Conservation (phyloP, 1,140 invertebrate genomes). For the Anastatus disparis region DNA sequence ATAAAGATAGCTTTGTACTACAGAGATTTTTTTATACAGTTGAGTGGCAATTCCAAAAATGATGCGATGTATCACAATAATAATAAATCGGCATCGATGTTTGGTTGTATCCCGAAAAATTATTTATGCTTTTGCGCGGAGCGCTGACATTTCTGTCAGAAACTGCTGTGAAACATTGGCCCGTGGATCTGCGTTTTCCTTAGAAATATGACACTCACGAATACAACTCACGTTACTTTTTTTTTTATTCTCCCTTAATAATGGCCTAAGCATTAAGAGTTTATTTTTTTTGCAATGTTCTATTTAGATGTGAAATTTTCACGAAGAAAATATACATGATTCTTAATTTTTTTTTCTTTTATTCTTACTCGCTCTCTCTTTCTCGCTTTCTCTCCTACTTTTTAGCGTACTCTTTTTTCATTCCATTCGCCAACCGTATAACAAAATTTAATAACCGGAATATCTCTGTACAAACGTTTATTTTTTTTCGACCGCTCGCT, state of each 20-base stretch:
- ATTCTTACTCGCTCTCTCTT: constrained; percentile 41
- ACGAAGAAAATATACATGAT: constrained; percentile 68
- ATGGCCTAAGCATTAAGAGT: constrained; percentile 46
- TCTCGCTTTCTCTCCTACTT: neutral
- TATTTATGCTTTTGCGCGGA: constrained; percentile 43
- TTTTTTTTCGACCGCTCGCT: constrained; percentile 44
- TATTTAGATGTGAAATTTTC: constrained; percentile 62
- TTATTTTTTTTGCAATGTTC: constrained; percentile 58
- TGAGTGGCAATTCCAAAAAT: constrained; percentile 37
- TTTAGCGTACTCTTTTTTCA: neutral
- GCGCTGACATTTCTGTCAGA: constrained; percentile 54
- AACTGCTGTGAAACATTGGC: constrained; percentile 66
- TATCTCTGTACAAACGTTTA: constrained; percentile 68
- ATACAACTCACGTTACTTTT: constrained; percentile 63
- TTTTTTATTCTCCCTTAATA: constrained; percentile 48
- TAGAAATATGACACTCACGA: constrained; percentile 67
- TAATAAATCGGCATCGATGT: constrained; percentile 26
- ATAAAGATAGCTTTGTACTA: constrained; percentile 41
- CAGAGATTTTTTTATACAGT: constrained; percentile 41
- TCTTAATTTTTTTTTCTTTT: constrained; percentile 50
- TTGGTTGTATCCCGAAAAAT: constrained; percentile 28
- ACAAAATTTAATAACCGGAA: constrained; percentile 68
- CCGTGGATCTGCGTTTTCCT: constrained; percentile 65
- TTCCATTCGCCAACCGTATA: constrained; percentile 49
- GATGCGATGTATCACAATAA: constrained; percentile 6